phyloP scores from a whole-genome alignment of 2,113 vertebrate species.

The Hippocampus mohnikei region DNA sequence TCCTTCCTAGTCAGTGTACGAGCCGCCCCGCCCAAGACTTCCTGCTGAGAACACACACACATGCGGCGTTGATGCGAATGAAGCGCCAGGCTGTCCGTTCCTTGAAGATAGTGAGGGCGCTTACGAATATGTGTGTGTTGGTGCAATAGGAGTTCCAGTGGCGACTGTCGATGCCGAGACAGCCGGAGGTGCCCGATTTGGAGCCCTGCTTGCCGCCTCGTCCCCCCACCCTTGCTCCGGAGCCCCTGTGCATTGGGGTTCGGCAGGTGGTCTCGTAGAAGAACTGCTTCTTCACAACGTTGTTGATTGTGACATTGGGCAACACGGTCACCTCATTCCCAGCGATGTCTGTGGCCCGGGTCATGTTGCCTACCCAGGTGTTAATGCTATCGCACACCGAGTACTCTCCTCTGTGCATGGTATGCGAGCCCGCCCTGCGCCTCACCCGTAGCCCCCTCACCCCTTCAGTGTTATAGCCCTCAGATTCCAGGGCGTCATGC shows the following conservation, averaged over 20 bases:
- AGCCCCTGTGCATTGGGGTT: slow-evolving; percentile 76
- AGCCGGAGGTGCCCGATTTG: slow-evolving; percentile 74
- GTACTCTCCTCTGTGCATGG: slow-evolving; percentile 89
- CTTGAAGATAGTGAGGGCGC: slow-evolving; percentile 84
- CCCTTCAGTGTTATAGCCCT: slow-evolving; percentile 54
- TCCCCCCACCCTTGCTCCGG: slow-evolving; percentile 45
- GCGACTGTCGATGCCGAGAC: slow-evolving; percentile 89
- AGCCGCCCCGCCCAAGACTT: slow-evolving; percentile 80
- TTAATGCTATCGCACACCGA: slow-evolving; percentile 94
- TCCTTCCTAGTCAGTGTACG: slow-evolving; percentile 68
- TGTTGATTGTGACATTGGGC: slow-evolving; percentile 88
- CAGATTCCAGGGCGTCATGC: slow-evolving; percentile 61
- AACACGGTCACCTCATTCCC: slow-evolving; percentile 92
- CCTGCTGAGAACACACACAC: slow-evolving; percentile 93
- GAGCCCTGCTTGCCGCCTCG: slow-evolving; percentile 43
- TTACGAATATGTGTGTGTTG: slow-evolving; percentile 93
- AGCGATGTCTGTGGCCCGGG: slow-evolving; percentile 87
- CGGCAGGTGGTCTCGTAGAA: slow-evolving; percentile 96
- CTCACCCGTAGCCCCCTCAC: slow-evolving; percentile 78
- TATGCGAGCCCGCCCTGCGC: slow-evolving; percentile 70
- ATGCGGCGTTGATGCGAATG: slow-evolving; percentile 92
- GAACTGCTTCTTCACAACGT: slow-evolving; percentile 88
- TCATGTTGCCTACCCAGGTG: slow-evolving; percentile 90
- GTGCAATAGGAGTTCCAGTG: slow-evolving; percentile 99
- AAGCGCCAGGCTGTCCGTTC: slow-evolving; percentile 90